A percentile compares a stretch with the other conserved stretches of the same genome.
These are phyloP conservation scores for Cheilosia impressa DNA, from an alignment of 2,888 invertebrate species.

Conservation along the genomic window DNA sequence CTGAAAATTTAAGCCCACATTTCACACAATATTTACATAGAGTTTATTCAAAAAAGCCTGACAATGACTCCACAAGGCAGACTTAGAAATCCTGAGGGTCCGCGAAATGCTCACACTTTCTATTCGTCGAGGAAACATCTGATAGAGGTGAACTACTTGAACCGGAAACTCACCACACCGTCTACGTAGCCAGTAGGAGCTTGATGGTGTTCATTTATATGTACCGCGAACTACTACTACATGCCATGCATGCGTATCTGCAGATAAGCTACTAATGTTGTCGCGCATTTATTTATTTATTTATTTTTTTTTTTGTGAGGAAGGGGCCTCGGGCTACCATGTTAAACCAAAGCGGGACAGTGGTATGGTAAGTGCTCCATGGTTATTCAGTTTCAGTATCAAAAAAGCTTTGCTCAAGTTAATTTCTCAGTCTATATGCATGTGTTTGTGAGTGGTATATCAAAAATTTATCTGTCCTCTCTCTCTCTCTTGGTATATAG, in stretches of 20 bases:
- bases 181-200: constrained; percentile 10
- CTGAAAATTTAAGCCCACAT: too few species aligned
- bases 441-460: background rate
- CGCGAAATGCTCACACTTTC: background rate
- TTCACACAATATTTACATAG: constrained; percentile 14
- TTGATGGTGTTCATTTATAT: constrained; percentile 3
- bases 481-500: constrained; percentile 12
- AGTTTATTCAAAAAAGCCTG: background rate
- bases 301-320: constrained; percentile 1
- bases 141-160: constrained; percentile 25
- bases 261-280: constrained; percentile 59
- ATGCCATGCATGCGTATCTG: constrained; percentile 38
- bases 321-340: background rate
- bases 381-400: constrained; percentile 14
- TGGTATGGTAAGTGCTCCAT: constrained; percentile 26
- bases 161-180: constrained; percentile 39
- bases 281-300: constrained; percentile 47
- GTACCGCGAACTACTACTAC: too few species aligned
- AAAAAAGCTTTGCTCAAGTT: constrained; percentile 17
- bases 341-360: background rate
- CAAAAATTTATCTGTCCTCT: background rate
- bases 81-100: background rate
- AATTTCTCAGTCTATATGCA: constrained; percentile 15
- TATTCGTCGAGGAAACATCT: constrained; percentile 16
- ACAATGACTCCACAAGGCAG: background rate